These are phyloP conservation scores for Threskiornis aethiopicus DNA, from an alignment of 2,797 vertebrate species.

Conservation along the genomic window DNA sequence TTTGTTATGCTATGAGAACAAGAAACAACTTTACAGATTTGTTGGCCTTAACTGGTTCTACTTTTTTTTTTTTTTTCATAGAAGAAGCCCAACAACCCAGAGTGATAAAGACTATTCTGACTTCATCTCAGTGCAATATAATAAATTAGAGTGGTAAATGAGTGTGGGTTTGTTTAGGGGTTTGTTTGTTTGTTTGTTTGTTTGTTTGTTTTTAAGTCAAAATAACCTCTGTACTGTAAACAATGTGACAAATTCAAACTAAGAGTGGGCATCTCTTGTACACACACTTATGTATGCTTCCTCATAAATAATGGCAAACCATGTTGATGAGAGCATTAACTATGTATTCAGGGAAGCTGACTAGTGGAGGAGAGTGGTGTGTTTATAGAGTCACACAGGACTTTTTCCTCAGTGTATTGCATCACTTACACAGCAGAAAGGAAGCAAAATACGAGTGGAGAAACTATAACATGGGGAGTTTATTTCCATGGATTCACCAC, in stretches of 20 bases:
- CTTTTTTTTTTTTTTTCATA: not conserved
- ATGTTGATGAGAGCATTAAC: not conserved
- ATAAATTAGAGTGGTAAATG: not conserved
- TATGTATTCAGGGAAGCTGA: not conserved
- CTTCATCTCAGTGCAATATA: not conserved
- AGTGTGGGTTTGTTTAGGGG: not conserved
- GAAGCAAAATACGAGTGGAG: not conserved
- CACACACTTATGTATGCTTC: rapidly evolving
- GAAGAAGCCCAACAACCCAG: not conserved
- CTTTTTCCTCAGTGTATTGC: not conserved
- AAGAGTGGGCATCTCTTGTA: not conserved
- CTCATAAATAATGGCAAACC: not conserved
- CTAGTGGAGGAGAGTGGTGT: not conserved
- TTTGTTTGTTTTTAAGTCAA: not conserved
- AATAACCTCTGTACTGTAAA: not conserved
- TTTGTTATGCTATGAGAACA: not conserved
- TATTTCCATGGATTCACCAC: not conserved
- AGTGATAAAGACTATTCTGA: not conserved
- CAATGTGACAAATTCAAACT: not conserved
- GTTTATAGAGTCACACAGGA: not conserved
- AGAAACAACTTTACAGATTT: not conserved
- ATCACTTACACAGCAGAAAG: not conserved
- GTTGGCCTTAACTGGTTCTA: not conserved
- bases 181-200: not conserved
- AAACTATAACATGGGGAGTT: rapidly evolving